Conservation (phyloP, 2,797 vertebrate genomes). For the Betta splendens region DNA sequence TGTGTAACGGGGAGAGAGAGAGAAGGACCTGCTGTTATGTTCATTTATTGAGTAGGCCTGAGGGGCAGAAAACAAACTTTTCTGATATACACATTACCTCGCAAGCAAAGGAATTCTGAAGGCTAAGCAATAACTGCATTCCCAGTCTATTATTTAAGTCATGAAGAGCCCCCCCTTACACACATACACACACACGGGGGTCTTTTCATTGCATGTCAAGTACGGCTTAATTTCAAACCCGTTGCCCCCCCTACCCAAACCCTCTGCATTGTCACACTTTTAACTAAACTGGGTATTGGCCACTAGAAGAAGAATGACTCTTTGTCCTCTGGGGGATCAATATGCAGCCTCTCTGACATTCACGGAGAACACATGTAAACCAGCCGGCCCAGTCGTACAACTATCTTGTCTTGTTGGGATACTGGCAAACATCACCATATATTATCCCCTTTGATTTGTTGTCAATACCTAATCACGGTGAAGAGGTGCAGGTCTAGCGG, state of each 20-base stretch:
- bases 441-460: constrained; percentile 86
- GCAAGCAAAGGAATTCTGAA: constrained; percentile 90
- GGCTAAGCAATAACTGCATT: constrained; percentile 93
- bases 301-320: constrained; percentile 74
- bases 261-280: constrained; percentile 74
- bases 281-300: constrained; percentile 79
- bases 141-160: constrained; percentile 92
- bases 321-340: constrained; percentile 78
- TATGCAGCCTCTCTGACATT: constrained; percentile 77
- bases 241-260: constrained; percentile 49
- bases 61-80: constrained; percentile 92
- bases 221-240: constrained; percentile 85
- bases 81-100: constrained; percentile 94
- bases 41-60: constrained; percentile 99
- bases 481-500: constrained; percentile 74
- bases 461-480: constrained; percentile 85
- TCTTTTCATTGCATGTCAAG: constrained; percentile 81
- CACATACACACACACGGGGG: constrained; percentile 51
- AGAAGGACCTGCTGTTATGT: constrained; percentile 90
- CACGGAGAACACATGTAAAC: constrained; percentile 82
- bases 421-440: constrained; percentile 78
- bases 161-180: constrained; percentile 63
- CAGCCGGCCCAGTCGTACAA: constrained; percentile 65
- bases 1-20: constrained; percentile 68
- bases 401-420: constrained; percentile 80